phyloP scores from a whole-genome alignment of 2,888 invertebrate genomes.

The Drosophila multiciliata region DNA sequence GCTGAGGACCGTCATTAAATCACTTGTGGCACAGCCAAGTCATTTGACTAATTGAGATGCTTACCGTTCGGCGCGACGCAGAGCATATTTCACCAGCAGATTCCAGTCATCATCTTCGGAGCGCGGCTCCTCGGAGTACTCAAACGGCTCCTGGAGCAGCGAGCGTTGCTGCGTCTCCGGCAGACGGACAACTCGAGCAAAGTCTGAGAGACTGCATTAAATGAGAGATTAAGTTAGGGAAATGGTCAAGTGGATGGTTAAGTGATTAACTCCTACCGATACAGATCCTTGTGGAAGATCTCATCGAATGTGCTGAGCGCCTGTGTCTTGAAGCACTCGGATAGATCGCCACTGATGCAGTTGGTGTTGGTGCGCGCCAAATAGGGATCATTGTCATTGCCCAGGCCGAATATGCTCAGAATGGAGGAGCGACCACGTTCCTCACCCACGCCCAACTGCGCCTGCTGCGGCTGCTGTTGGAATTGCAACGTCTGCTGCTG shows the following conservation, averaged over 20 bases:
- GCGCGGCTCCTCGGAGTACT: slow-evolving; percentile 89
- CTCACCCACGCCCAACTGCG: slow-evolving; percentile 67
- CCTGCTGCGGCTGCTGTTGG: slow-evolving; percentile 61
- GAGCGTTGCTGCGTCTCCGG: slow-evolving; percentile 89
- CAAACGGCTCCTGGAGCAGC: slow-evolving; percentile 89
- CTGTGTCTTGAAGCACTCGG: slow-evolving; percentile 93
- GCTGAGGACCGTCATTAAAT: slow-evolving; percentile 59
- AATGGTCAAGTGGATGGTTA: not conserved
- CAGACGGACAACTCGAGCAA: slow-evolving; percentile 90
- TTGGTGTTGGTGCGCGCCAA: slow-evolving; percentile 90
- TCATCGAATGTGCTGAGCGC: slow-evolving; percentile 91
- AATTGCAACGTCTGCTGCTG: slow-evolving; percentile 46
- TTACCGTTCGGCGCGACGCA: slow-evolving; percentile 90
- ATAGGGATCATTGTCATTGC: slow-evolving; percentile 92
- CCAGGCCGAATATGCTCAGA: slow-evolving; percentile 92
- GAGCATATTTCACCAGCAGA: slow-evolving; percentile 90
- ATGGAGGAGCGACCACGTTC: slow-evolving; percentile 88
- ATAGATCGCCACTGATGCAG: slow-evolving; percentile 92
- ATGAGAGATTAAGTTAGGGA: not conserved
- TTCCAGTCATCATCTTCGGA: slow-evolving; percentile 93
- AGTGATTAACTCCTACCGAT: slow-evolving; percentile 80
- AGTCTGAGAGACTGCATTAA: slow-evolving; percentile 87
- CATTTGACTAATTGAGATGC: slow-evolving; percentile 66
- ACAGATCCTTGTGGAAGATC: slow-evolving; percentile 89
- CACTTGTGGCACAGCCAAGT: slow-evolving; percentile 20